These are phyloP conservation scores for Sarotherodon lohbergeri DNA, from an alignment of 2,113 vertebrate species.

Conservation along the genomic window DNA sequence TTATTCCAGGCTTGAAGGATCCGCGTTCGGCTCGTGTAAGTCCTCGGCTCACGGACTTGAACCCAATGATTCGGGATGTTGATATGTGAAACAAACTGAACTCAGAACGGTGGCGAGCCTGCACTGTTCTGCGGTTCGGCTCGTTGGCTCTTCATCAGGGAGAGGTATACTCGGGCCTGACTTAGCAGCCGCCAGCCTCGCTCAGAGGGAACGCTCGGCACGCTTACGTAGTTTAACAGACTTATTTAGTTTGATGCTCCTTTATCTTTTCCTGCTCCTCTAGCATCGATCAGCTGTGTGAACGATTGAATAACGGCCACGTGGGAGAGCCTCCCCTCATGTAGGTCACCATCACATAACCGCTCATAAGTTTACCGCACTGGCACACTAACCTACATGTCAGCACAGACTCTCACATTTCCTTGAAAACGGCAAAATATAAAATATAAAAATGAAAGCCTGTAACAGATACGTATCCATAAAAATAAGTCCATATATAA, in stretches of 20 bases:
- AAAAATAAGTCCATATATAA: neutral
- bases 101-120: neutral
- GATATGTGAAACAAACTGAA: too few species aligned
- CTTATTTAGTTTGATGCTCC: neutral
- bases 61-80: too few species aligned
- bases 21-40: neutral
- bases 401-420: neutral
- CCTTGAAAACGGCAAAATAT: neutral
- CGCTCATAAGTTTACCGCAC: neutral
- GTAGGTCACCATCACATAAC: constrained; percentile 58
- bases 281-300: neutral
- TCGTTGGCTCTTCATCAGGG: neutral
- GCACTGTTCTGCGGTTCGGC: neutral
- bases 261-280: neutral
- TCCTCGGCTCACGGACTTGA: too few species aligned
- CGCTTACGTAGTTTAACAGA: neutral
- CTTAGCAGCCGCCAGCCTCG: neutral
- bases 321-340: neutral
- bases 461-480: neutral
- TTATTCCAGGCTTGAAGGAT: too few species aligned
- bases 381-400: constrained; percentile 60
- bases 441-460: neutral
- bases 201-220: neutral
- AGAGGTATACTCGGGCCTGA: neutral
- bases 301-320: neutral